Evolutionary conservation across 2,888 invertebrate species (phyloP), one percentile per base, ranked within the genome.

Genomic region (Amphipyra tragopoginis): DNA sequence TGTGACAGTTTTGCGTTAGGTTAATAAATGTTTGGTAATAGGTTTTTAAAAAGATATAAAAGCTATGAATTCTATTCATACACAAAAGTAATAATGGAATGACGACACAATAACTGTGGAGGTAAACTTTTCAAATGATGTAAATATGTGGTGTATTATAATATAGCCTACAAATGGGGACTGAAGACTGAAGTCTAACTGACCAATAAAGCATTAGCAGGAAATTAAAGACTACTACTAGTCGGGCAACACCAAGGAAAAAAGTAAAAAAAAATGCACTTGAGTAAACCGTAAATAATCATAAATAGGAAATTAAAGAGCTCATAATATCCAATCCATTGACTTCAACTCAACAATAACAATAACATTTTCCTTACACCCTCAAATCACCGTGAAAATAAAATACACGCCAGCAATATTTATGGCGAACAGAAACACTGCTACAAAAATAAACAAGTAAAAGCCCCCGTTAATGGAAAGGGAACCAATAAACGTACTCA

Each of bases 401-500:
- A n/a, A 62, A 62, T 66, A 58, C n/a, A 64, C 45, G 2, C 21
- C 36, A 44, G 44, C 49, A 54, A 60, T 52, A 64, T 11, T 56
- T 53, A 75, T 60, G 43, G 45, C 38, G 3, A 40, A 62, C 34
- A 61, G 38, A 51, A 60, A 49, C 39, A 72, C 54, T 50, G 39
- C 13, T 13, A 59, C 43, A 47, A 65, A 75, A 71, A 65, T 75
- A 71, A 65, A 77, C 66, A 78, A 74, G 58, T 66, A 36, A 68
- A 63, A 44, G 47, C 14, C 51, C 45, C 55, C 47, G 66, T 77
- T 70, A 68, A 40, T 49, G 52, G 45, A 50, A 63, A 48, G 36
- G 43, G 51, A 62, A 64, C 56, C 63, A 79, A 78, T 71, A 79
- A 73, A 76, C 71, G 58, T 71, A 75, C 82, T 80, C 72, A 89